Evolutionary conservation across 2,113 vertebrate genomes (phyloP).

Genomic region (Trichomycterus rosablanca): DNA sequence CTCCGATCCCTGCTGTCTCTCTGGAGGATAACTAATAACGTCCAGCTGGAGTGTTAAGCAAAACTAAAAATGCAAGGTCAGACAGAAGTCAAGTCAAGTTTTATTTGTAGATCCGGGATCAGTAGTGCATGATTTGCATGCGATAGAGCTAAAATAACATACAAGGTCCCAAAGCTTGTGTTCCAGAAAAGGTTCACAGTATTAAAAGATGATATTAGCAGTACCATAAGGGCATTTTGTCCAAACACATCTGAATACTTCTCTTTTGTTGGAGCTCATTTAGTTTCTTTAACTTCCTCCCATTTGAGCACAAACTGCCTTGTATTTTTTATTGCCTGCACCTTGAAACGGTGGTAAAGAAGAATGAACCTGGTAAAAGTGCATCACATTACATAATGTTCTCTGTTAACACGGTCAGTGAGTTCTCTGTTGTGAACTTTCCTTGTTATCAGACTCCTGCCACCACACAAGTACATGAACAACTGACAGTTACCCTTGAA

Average conservation of each 20-base stretch:
- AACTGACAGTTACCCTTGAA: slow-evolving; percentile 13
- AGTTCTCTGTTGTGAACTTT: slow-evolving; percentile 15
- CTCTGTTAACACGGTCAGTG: slow-evolving; percentile 9
- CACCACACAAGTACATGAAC: neutral
- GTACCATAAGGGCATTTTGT: neutral
- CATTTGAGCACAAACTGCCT: neutral
- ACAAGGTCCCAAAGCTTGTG: neutral
- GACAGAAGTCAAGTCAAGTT: neutral
- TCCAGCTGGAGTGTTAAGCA: neutral
- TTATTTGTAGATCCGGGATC: neutral
- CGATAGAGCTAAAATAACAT: neutral
- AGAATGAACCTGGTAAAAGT: neutral
- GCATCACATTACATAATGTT: slow-evolving; percentile 8
- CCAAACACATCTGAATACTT: no score
- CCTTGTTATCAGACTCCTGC: slow-evolving; percentile 1
- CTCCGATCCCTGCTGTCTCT: slow-evolving; percentile 16
- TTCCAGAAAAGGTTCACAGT: slow-evolving; percentile 1
- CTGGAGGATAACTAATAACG: slow-evolving; percentile 6
- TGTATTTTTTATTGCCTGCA: slow-evolving; percentile 5
- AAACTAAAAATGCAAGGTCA: slow-evolving; percentile 10
- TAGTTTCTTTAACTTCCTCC: neutral
- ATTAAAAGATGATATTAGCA: neutral
- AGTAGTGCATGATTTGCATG: neutral
- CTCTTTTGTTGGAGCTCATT: neutral
- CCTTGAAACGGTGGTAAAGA: neutral